Evolutionary conservation across 2,797 vertebrate species (phyloP), one percentile per base, ranked within the genome.

Genomic region (Selene dorsalis): DNA sequence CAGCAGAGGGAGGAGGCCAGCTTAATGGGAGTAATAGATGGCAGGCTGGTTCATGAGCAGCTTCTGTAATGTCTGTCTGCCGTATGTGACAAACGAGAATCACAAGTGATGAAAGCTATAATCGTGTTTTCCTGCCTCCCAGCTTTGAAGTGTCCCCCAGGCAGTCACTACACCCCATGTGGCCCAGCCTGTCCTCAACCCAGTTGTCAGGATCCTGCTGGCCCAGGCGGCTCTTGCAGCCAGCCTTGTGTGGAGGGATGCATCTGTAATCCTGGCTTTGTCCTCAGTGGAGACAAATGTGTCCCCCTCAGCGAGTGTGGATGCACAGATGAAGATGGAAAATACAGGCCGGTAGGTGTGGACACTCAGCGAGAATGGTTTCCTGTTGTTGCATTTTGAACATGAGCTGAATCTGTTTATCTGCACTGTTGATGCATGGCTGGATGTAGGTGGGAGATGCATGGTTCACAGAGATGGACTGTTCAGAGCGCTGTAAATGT

Each of bases 211-310:
- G 82, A 94, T 57, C 93, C 89, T 2, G 84, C 77, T 0, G 87
- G 81, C 45, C 39, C 90, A 6, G 30, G 3, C 6, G 83, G 83
- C 79, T 82, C 86, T 39, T 97, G 96, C 79, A 84, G 79, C 69
- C 76, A 87, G 24, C 90, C 95, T 26, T 95, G 95, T 69, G 94
- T 96, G 73, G 96, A 97, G 88, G 97, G 97, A 13, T 98, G 97
- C 61, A 82, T 96, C 83, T 97, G 97, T 69, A 87, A 96, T 59
- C n/a, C 92, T 2, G 94, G 94, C 12, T 93, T 96, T 4, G 30
- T 97, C 82, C 93, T 97, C 78, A 97, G 96, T 20, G 96, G 96
- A 75, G 95, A 96, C 84, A 93, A 89, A 69, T 97, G 97, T 77
- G 96, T 98, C 41, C 88, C 89, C 0, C 83, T 93, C 75, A 94